Evolutionary conservation across 2,888 invertebrate genomes (phyloP).

Genomic region (Acronicta alni): DNA sequence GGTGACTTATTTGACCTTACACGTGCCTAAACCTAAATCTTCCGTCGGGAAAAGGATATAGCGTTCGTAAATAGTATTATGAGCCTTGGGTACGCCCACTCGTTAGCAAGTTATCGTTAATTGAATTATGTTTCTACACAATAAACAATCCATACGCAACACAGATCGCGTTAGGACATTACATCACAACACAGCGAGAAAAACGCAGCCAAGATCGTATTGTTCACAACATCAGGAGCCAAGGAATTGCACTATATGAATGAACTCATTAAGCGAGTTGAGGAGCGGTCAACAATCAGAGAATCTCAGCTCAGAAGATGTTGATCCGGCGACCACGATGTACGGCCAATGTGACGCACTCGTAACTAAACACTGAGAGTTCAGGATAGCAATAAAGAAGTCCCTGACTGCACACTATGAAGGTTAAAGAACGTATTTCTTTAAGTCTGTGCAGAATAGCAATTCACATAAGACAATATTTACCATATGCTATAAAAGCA

Average conservation of each 20-base stretch:
- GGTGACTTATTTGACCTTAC: neutral
- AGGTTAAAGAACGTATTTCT: conserved; percentile 1
- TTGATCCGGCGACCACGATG: neutral
- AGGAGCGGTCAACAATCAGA: neutral
- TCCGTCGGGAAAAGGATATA: conserved; percentile 1
- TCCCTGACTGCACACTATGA: neutral
- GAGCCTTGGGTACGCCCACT: conserved; percentile 36
- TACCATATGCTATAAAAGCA: conserved; percentile 2
- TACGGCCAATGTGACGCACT: neutral
- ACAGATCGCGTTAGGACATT: conserved; percentile 13
- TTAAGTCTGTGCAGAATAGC: conserved; percentile 1
- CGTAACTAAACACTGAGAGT: neutral
- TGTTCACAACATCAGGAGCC: neutral
- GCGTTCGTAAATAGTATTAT: conserved; percentile 7
- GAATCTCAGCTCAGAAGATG: neutral
- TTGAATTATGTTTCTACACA: conserved; percentile 29
- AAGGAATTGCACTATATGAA: too few relatives aligned
- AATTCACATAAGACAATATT: neutral
- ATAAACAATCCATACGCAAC: conserved; percentile 41
- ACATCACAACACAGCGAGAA: conserved; percentile 21
- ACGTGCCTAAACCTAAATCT: neutral
- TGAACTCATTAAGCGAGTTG: neutral
- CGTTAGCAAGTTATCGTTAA: conserved; percentile 41
- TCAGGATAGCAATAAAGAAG: neutral
- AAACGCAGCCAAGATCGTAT: neutral